These are phyloP conservation scores for Microctonus brassicae DNA, from an alignment of 2,888 invertebrate genomes.

Conservation along the genomic window DNA sequence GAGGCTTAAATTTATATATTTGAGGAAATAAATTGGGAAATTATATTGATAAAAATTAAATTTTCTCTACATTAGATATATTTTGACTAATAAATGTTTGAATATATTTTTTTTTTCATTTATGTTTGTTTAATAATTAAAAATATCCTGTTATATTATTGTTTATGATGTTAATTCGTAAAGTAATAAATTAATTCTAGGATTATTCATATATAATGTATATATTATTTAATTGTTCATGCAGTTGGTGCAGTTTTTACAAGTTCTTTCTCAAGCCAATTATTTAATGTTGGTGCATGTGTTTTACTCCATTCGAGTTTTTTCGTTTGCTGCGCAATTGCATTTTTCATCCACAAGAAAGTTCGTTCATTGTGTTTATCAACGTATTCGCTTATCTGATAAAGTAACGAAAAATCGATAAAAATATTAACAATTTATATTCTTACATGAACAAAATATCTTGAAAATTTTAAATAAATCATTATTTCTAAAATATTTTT, in stretches of 20 bases:
- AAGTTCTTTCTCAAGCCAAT: constrained; percentile 30
- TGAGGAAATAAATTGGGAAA: too few relatives aligned
- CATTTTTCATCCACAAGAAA: constrained; percentile 5
- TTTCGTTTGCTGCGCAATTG: constrained; percentile 26
- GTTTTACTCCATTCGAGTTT: constrained; percentile 38
- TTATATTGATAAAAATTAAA: too few relatives aligned
- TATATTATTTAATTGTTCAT: neutral
- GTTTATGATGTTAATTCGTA: neutral
- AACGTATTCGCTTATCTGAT: constrained; percentile 35
- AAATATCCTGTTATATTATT: too few relatives aligned
- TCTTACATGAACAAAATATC: neutral
- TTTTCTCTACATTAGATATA: too few relatives aligned
- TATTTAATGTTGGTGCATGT: constrained; percentile 38
- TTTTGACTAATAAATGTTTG: too few relatives aligned
- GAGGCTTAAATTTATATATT: too few relatives aligned
- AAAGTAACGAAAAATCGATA: neutral
- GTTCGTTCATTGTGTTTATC: constrained; percentile 19
- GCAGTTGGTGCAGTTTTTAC: neutral
- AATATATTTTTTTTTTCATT: too few relatives aligned
- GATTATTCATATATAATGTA: neutral
- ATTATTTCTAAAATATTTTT: too few relatives aligned
- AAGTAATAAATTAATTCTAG: neutral
- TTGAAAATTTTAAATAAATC: too few relatives aligned
- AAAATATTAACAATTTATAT: neutral
- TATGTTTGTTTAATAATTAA: too few relatives aligned